These are phyloP conservation scores for Lapara coniferarum DNA, from an alignment of 2,888 invertebrate genomes.

Conservation along the genomic window DNA sequence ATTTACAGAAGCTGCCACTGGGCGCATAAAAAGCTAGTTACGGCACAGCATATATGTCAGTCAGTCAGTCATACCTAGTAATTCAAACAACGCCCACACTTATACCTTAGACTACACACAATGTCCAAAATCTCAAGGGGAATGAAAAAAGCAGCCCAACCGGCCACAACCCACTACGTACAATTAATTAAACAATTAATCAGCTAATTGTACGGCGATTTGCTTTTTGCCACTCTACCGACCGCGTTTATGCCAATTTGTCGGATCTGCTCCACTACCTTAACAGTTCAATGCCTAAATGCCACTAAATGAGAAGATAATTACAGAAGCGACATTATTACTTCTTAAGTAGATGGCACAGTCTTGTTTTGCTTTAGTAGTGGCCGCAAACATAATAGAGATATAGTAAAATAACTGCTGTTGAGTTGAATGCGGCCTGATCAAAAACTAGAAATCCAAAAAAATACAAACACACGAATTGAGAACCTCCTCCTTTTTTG, in stretches of 20 bases:
- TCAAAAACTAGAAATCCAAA: no score
- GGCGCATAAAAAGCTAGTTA: no score
- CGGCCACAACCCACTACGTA: conserved; percentile 31
- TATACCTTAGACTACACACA: conserved; percentile 15
- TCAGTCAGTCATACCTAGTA: no score
- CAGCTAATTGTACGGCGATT: conserved; percentile 79
- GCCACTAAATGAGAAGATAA: conserved; percentile 34
- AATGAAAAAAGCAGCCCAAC: conserved; percentile 17
- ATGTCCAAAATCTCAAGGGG: conserved; percentile 20
- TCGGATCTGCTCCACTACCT: conserved; percentile 51
- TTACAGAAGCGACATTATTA: conserved; percentile 4
- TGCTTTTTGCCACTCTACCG: conserved; percentile 65
- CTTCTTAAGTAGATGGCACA: not conserved
- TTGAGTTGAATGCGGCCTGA: no score
- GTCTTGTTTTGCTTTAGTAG: no score
- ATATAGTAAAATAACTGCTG: no score
- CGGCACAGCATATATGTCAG: no score
- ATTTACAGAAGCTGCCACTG: no score
- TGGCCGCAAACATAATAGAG: no score
- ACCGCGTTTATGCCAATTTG: conserved; percentile 69
- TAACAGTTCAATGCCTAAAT: conserved; percentile 54
- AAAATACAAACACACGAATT: no score
- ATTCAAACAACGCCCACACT: not conserved
- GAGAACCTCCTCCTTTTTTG: no score
- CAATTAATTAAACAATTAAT: conserved; percentile 84